Conservation (phyloP, 2,797 vertebrate species). For the Florisuga fusca region DNA sequence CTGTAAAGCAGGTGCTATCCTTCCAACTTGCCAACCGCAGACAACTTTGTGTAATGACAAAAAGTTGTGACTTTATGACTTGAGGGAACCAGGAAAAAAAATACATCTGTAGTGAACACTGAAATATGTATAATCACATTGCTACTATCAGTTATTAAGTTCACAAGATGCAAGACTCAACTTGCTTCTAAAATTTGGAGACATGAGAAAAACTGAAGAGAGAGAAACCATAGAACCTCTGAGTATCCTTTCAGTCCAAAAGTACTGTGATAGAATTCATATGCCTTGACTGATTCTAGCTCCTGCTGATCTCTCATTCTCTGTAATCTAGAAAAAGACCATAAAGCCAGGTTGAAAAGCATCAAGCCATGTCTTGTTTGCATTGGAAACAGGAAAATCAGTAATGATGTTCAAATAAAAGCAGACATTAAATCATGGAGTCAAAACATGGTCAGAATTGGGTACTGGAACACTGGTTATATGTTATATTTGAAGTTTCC, state of each 20-base stretch:
- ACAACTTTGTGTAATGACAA: not conserved
- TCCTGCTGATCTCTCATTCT: not conserved
- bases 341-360: not conserved
- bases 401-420: not conserved
- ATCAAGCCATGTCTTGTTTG: not conserved
- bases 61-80: not conserved
- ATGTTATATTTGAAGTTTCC: not conserved
- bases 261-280: not conserved
- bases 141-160: not conserved
- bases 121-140: not conserved
- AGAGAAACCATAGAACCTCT: not conserved
- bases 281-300: not conserved
- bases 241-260: not conserved
- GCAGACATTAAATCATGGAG: not conserved
- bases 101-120: not conserved
- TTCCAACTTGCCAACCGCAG: not conserved
- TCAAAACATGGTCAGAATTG: not conserved
- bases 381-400: not conserved
- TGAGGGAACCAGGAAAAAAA: not conserved
- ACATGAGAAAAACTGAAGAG: not conserved
- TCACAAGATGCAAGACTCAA: not conserved
- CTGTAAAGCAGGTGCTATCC: slow-evolving; percentile 53
- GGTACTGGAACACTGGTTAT: not conserved
- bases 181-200: not conserved
- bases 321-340: not conserved